Base-by-base conservation (phyloP, 2,797 vertebrate genomes). In the Tragelaphus oryx region DNA sequence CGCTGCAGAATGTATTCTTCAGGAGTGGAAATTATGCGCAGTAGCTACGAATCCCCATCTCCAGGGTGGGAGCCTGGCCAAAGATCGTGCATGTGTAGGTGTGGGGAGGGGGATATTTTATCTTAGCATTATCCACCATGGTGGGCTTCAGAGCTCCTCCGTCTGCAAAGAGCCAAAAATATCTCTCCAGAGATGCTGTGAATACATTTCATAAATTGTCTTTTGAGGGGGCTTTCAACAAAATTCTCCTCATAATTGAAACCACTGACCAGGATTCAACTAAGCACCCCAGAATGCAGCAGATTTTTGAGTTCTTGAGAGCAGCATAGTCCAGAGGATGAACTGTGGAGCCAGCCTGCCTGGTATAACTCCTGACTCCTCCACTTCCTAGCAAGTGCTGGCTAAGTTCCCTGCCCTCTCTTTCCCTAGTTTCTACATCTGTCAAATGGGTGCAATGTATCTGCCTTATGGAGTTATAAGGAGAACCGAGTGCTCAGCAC, bases 91-190 rank as follows among this genome's bases (percentile, higher is more conserved):
- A 52, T 14, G 44, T 62, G 75, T 44, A 41, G 74, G 75, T n/a
- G 33, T 7, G 41, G 5, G 20, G 3, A 1, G 9, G 33, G 18
- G 24, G 80, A 28, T 12, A 50, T 48, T 87, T 87, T 71, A 83
- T 41, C 79, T 86, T 54, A 88, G 86, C 62, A 41, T 86, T 44
- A 76, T 17, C 89, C 54, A 89, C 12, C 80, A 30, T 6, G 80
- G 68, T 84, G 89, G 89, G 89, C 87, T 84, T 78, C 18, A 62
- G 83, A 87, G 33, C 20, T 26, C 50, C 20, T 87, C 92, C 90
- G 54, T 89, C 93, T 95, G 81, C 33, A 80, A 11, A n/a, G 1
- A 17, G 41, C 84, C 92, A 59, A 71, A 96, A 92, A 84, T 85
- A 84, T 44, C 76, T 82, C 80, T 33, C 22, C 16, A 86, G 94